phyloP scores from a whole-genome alignment of 2,113 vertebrate genomes.

The Egretta garzetta region DNA sequence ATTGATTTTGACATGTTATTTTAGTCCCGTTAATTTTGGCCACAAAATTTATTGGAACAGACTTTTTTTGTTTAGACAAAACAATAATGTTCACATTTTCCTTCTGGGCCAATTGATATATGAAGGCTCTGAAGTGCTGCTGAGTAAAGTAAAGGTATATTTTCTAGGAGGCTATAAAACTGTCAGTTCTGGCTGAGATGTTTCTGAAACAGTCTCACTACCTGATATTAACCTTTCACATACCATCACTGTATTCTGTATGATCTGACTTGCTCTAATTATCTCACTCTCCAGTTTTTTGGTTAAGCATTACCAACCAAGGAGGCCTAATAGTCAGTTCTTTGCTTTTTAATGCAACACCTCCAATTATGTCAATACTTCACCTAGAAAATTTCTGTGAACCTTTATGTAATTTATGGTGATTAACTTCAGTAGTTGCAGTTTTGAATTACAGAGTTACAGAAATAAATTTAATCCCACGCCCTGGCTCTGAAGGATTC shows the following conservation, averaged over 20 bases:
- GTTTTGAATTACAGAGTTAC: neutral
- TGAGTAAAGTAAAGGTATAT: slow-evolving; percentile 28
- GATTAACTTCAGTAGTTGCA: neutral
- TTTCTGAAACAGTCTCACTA: neutral
- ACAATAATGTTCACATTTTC: neutral
- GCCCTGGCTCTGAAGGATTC: neutral
- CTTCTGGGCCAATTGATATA: neutral
- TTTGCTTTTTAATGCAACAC: neutral
- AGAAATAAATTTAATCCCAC: neutral
- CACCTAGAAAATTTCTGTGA: neutral
- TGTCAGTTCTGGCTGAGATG: neutral
- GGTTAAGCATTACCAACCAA: neutral
- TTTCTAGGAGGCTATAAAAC: slow-evolving; percentile 37
- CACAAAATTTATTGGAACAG: neutral
- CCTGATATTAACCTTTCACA: neutral
- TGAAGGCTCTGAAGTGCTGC: slow-evolving; percentile 21
- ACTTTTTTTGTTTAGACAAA: neutral
- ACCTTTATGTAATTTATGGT: neutral
- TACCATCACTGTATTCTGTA: neutral
- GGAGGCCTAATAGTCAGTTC: neutral
- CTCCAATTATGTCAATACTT: neutral
- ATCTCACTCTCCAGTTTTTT: neutral
- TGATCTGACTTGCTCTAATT: neutral
- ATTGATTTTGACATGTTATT: neutral
- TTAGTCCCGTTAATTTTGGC: neutral